Conservation (phyloP, 2,113 vertebrate genomes). For the Mastomys coucha region DNA sequence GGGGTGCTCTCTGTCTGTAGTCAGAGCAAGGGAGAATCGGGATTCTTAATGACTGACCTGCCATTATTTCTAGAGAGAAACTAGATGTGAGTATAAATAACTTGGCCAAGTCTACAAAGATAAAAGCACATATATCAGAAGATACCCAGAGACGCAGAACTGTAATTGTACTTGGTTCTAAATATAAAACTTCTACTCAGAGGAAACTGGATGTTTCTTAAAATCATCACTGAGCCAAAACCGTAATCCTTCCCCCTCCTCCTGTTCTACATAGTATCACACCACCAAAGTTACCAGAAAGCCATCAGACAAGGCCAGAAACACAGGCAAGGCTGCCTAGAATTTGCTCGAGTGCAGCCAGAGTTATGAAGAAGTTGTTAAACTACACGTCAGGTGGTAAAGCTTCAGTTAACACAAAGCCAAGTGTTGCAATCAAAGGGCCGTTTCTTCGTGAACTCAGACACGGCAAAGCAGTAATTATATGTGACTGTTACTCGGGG, state of each 20-base stretch:
- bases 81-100: constrained; percentile 49
- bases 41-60: background rate
- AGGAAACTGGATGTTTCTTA: background rate
- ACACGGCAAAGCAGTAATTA: constrained; percentile 67
- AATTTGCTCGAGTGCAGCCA: background rate
- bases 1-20: background rate
- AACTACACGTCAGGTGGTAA: constrained; percentile 53
- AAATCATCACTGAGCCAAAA: background rate
- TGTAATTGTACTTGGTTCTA: constrained; percentile 1
- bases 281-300: constrained; percentile 41
- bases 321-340: background rate
- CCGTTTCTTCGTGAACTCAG: constrained; percentile 74
- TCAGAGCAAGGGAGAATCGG: constrained; percentile 21
- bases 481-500: constrained; percentile 43
- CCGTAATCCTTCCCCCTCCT: background rate
- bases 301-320: background rate
- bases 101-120: constrained; percentile 18
- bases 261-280: background rate
- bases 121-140: constrained; percentile 10
- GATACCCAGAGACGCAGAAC: background rate
- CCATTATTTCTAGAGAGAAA: constrained; percentile 58
- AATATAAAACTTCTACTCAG: constrained; percentile 17
- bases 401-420: constrained; percentile 68
- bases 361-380: constrained; percentile 54
- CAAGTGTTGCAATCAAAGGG: constrained; percentile 65